Base-by-base conservation (phyloP, 2,888 invertebrate species). In the Mythimna pallens region DNA sequence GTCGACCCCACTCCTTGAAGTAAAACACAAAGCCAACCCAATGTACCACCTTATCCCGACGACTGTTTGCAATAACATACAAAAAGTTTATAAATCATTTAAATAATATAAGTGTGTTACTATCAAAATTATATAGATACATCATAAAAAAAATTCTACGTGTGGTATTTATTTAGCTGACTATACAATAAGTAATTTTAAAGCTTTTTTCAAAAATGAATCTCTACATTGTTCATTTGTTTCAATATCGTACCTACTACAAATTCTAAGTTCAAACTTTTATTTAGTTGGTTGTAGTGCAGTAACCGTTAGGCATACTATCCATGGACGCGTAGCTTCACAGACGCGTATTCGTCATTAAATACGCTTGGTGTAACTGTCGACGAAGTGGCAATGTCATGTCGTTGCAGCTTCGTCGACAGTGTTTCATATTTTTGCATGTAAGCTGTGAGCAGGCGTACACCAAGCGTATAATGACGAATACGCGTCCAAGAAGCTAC, bases 41-140 rank as follows among this genome's bases (percentile, higher is more conserved):
- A 75, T 72, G 76, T 79, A 78, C 81, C 86, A 73, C 71, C 81
- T 73, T 83, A 81, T 61, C 54, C 70, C 66, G 70, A 76, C 9
- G 75, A 76, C 78, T 81, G 82, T 68, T 85, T 86, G 88, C 82
- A 86, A 82, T 79, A 80, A 83, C 79, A 85, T 81, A 80, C 73
- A 84, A 84, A 70, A 80, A 59, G 36, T 70, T 76, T 66, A 54
- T n/a, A 74, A 81, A 36, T 47, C 1, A 30, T 52, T 20, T 17
- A 8, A 30, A n/a, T 43, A 1, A 40, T 55, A 78, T 22, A 55
- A 14, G 57, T 57, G 30, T 57, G 4, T 25, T 57, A 30, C 55
- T 25, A 55, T 7, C 25, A 55, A 55, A 57, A 57, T 30, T 57
- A 0, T n/a, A 3, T 17, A 7, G 14, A 55, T 7, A 10, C 7